These are phyloP conservation scores for Microtus richardsoni DNA, from an alignment of 2,113 vertebrate genomes.

Conservation along the genomic window DNA sequence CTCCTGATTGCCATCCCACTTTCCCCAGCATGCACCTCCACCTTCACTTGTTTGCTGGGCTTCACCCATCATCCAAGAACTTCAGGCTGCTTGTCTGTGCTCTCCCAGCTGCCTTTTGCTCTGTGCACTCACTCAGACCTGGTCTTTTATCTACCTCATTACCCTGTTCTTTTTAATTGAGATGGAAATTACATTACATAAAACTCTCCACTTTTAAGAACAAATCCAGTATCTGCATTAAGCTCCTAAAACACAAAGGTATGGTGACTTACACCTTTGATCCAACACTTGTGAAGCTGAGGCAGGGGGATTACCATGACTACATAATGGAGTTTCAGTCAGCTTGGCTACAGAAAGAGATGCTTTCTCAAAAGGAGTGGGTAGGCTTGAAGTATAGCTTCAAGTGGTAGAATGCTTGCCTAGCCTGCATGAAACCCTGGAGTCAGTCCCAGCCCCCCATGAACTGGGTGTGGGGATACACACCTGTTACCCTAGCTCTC, in stretches of 20 bases:
- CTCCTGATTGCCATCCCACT: neutral
- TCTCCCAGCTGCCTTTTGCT: neutral
- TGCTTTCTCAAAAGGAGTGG: neutral
- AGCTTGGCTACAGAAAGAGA: neutral
- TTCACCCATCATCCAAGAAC: neutral
- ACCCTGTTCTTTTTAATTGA: neutral
- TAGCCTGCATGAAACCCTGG: neutral
- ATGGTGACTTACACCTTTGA: neutral
- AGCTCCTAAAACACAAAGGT: neutral
- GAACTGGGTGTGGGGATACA: neutral
- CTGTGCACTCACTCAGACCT: neutral
- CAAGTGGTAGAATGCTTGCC: neutral
- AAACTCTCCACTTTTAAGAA: neutral
- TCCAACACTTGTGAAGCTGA: neutral
- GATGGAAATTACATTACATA: neutral
- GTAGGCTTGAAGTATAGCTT: neutral
- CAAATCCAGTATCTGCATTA: neutral
- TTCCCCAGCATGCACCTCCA: neutral
- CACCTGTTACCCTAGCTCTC: neutral
- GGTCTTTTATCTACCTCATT: neutral
- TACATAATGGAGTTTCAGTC: neutral
- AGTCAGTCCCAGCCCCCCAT: neutral
- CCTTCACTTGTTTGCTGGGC: neutral
- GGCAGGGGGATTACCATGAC: neutral
- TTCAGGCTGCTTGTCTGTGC: too few species aligned